Conservation (phyloP, 2,888 invertebrate genomes). For the Metacarcinus magister region DNA sequence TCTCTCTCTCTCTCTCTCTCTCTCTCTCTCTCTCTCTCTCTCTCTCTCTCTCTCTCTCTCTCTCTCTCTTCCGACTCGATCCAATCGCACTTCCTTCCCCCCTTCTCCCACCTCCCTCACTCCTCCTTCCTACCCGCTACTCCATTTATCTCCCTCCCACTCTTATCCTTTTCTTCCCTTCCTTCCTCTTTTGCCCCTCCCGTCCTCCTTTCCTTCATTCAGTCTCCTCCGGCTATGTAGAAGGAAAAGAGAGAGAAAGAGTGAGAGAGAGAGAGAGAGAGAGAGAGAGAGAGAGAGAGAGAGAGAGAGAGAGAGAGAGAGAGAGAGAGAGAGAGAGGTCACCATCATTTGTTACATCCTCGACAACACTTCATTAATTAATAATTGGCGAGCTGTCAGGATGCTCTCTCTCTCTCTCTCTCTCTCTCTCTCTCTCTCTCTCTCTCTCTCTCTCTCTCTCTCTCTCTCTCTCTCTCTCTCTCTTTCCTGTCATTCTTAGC, state of each 20-base stretch:
- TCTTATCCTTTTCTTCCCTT: background rate
- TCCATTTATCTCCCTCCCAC: background rate
- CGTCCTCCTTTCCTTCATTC: background rate
- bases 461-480: background rate
- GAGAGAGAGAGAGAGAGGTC: background rate
- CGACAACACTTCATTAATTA: conserved; percentile 36
- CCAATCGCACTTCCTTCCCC: background rate
- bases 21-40: no score
- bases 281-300: background rate
- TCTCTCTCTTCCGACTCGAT: background rate
- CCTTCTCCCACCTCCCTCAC: background rate
- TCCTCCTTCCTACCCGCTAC: background rate
- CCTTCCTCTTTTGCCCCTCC: background rate
- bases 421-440: background rate
- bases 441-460: conserved; percentile 22
- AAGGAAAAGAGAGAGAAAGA: no score
- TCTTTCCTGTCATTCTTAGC: background rate
- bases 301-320: background rate
- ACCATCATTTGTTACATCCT: conserved; percentile 2
- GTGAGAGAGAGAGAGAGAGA: background rate
- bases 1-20: no score
- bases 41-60: background rate
- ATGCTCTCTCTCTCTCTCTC: background rate
- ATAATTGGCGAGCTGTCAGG: conserved; percentile 29
- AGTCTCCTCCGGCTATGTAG: background rate